A percentile compares a stretch with the other conserved stretches of the same genome.
phyloP scores from a whole-genome alignment of 2,797 vertebrate genomes.

The Sebastes ruberrimus region DNA sequence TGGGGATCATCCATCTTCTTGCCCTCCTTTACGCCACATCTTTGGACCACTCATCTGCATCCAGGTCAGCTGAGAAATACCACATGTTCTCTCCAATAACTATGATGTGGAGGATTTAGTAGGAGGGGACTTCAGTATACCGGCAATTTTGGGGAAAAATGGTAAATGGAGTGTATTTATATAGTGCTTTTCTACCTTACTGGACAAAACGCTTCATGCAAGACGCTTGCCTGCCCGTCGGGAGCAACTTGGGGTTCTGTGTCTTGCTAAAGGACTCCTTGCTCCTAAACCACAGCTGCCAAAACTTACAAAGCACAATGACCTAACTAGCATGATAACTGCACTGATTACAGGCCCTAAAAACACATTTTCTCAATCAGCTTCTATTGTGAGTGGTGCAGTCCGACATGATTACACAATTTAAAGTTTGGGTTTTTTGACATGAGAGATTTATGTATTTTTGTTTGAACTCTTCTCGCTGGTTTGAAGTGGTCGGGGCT shows the following conservation, averaged over 20 bases:
- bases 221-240: not conserved
- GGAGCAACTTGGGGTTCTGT: not conserved
- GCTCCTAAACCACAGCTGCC: not conserved
- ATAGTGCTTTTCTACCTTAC: not conserved
- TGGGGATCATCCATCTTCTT: constrained; percentile 76
- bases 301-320: not conserved
- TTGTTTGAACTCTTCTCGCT: not conserved
- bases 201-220: not conserved
- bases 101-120: constrained; percentile 1
- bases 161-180: not conserved
- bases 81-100: constrained; percentile 36
- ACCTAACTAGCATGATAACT: not conserved
- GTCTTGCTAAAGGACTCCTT: not conserved
- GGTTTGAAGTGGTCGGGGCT: not conserved
- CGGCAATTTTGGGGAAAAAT: not conserved
- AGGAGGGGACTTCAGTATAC: not conserved
- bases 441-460: not conserved
- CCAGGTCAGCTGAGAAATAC: constrained; percentile 69
- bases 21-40: constrained; percentile 68
- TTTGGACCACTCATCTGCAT: constrained; percentile 70
- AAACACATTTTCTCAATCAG: not conserved
- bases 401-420: not conserved
- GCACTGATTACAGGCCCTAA: not conserved
- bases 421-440: not conserved
- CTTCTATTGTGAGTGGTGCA: not conserved